Evolutionary conservation across 1,140 invertebrate genomes (phyloP), one percentile per base, ranked within the genome.

Genomic region (Tetramorium alpestre): DNA sequence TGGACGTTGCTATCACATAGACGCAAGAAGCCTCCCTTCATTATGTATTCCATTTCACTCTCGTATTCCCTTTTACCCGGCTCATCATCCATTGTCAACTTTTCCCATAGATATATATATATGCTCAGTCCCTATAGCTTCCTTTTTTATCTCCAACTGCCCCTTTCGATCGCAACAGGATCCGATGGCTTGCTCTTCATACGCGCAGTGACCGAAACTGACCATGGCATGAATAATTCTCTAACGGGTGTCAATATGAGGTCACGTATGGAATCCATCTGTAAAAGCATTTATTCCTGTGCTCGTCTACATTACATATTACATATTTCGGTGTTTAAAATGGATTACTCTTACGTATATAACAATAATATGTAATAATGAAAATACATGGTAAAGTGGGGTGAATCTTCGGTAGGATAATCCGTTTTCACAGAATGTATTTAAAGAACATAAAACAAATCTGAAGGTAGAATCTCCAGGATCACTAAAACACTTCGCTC

Each of bases 1-100:
- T 89, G 88, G 75, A 89, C 87, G 75, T 47, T 60, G n/a, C 78
- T 87, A 69, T 85, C 77, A 80, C 86, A 51, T 77, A 89, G 87
- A 91, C 88, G 87, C 82, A 90, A 92, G 90, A 89, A 90, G 90
- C 88, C 89, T 85, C 85, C 92, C 90, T 91, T 94, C 94, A 94
- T 95, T 94, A 88, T 91, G 93, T 94, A 94, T 94, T 95, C 94
- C 91, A 94, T 94, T 94, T 95, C 92, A 92, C 91, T 93, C 90
- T 92, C 84, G 62, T 89, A 89, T 91, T 91, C 90, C 72, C 90
- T 91, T 91, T 91, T 87, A 54, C 62, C 67, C 51, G 72, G 62
- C 86, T 85, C 87, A 60, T 86, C 77, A 64, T 86, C 70, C 90
- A 88, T 91, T 91, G 91, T 92, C 90, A 88, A 90, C 84, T 89